Conservation (phyloP, 2,113 vertebrate genomes). For the Steatornis caripensis region DNA sequence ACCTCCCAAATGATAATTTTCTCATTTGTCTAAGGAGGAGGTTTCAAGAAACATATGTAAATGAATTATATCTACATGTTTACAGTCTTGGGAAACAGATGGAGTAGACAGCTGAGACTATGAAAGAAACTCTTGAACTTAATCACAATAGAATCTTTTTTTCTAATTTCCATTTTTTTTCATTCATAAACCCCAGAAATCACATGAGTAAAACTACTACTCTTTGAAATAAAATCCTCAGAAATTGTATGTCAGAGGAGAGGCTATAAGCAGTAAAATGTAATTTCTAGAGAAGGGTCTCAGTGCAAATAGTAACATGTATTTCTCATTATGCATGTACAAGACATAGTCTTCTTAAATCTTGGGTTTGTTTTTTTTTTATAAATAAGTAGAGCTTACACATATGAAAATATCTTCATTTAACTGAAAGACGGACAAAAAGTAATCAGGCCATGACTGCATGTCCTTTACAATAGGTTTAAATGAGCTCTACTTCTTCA, state of each 20-base stretch:
- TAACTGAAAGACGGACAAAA: neutral
- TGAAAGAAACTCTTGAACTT: neutral
- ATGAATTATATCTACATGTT: neutral
- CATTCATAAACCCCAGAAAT: neutral
- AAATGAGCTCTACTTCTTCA: neutral
- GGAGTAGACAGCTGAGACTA: neutral
- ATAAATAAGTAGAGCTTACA: neutral
- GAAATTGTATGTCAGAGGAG: neutral
- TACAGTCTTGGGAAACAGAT: neutral
- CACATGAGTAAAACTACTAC: neutral
- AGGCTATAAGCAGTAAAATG: neutral
- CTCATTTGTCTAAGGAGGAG: neutral
- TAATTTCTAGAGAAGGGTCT: neutral
- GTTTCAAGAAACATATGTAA: neutral
- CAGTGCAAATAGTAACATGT: no score
- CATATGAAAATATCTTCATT: neutral
- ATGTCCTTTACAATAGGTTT: neutral
- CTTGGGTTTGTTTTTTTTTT: neutral
- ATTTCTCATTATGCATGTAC: neutral
- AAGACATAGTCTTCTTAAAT: neutral
- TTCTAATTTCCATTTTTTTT: neutral
- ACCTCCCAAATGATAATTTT: neutral
- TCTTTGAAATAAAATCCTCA: neutral
- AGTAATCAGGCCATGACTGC: fast-evolving
- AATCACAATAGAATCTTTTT: neutral